Evolutionary conservation across 2,888 invertebrate species (phyloP).

Genomic region (Stegophylla sp.): DNA sequence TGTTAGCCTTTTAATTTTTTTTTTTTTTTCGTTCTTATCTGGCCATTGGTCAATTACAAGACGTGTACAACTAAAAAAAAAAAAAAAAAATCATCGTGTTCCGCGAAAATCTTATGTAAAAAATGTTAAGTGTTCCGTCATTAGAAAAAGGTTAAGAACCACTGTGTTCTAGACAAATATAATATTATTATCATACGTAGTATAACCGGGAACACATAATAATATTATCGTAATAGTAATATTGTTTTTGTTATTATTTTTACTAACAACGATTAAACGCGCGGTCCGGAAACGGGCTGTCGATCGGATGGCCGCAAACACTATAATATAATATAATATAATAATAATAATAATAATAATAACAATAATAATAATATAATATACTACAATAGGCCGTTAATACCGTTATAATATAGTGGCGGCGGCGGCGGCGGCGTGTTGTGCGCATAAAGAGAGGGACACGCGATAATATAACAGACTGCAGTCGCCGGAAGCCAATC

Average conservation of each 20-base stretch:
- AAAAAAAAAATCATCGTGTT: too few species aligned
- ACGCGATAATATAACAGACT: conserved; percentile 19
- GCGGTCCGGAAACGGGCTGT: conserved; percentile 41
- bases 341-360: too few species aligned
- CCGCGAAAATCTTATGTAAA: too few species aligned
- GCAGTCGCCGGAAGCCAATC: conserved; percentile 41
- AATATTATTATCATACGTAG: too few species aligned
- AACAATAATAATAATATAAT: too few species aligned
- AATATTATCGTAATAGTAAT: neutral
- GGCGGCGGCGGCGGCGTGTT: neutral
- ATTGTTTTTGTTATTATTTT: neutral
- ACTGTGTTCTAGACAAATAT: too few species aligned
- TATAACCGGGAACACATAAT: neutral
- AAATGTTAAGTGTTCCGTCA: too few species aligned
- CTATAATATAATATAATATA: conserved; percentile 10
- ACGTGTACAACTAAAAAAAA: too few species aligned
- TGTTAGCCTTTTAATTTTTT: too few species aligned
- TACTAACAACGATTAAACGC: neutral
- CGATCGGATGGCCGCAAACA: conserved; percentile 6
- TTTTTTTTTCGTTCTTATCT: too few species aligned
- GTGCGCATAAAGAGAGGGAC: conserved; percentile 7
- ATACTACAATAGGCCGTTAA: conserved; percentile 48
- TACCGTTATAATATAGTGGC: conserved; percentile 42
- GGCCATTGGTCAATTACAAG: too few species aligned
- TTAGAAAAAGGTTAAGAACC: too few species aligned